Evolutionary conservation across 35 echinoderm and acorn worm species (phyloP), one percentile per base, ranked within the genome.

Genomic region (Heliocidaris erythrogramma): DNA sequence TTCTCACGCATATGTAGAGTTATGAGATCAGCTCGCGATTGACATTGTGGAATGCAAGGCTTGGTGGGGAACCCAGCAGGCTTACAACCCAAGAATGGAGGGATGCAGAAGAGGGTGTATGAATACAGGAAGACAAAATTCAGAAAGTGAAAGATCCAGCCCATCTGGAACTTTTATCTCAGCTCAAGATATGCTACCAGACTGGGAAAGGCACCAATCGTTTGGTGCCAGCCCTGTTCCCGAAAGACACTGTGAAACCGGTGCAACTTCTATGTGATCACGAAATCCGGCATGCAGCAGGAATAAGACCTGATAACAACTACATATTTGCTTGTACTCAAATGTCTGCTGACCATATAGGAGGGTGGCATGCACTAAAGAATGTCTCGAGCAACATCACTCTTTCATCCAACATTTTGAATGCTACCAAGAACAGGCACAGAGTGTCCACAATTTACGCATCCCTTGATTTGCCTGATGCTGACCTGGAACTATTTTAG

Each of bases 171-270:
- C 59, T 97, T 7, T 47, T 95, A 27, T 48, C 11, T 3, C 48
- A 49, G 47, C 47, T 95, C 2, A 97, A 97, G 95, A 42, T 97
- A 2, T 93, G 94, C 18, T 97, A 94, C 89, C 94, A 97, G 87
- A 53, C 95, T 35, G 95, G 95, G 13, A 97, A 96, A 88, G 97
- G 95, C 8, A 97, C 96, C 52, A 94, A 95, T 92, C 95, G 85
- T 84, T 32, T 97, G 14, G 95, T 97, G 24, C 94, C 97, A 59
- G 90, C 94, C 1, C 42, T 97, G 9, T 86, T 97, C 47, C 97
- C 94, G 52, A 16, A 16, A 29, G 96, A 97, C 94, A 93, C 87
- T 32, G 49, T 95, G 6, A 32, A 86, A 48, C 56, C 97, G 5
- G 96, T 97, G 95, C 60, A 93, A 2, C 31, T 93, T 18, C 84